These are phyloP conservation scores for Synergus gifuensis DNA, from an alignment of 2,888 invertebrate species.

Conservation along the genomic window DNA sequence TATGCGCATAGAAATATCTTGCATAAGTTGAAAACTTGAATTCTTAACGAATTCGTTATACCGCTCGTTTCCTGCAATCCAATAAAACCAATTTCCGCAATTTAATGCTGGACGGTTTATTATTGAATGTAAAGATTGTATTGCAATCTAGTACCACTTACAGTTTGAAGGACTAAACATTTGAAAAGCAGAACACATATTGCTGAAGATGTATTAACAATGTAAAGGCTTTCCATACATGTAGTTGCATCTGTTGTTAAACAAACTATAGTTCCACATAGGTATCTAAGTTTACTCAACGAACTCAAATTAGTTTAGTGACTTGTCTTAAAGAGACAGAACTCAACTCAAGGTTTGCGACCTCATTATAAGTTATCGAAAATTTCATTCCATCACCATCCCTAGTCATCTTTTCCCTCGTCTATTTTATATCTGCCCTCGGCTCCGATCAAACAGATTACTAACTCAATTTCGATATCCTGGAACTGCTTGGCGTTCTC, in stretches of 20 bases:
- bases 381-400: conserved; percentile 13
- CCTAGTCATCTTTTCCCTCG: conserved; percentile 5
- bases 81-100: background rate
- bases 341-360: background rate
- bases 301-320: conserved; percentile 9
- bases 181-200: background rate
- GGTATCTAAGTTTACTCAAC: background rate
- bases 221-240: background rate
- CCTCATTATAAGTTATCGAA: conserved; percentile 15
- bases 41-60: conserved; percentile 13
- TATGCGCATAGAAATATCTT: conserved; percentile 49
- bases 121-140: conserved; percentile 34
- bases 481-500: background rate
- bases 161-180: background rate
- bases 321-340: background rate
- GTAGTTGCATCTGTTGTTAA: background rate
- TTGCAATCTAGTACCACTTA: background rate
- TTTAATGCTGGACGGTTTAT: conserved; percentile 40
- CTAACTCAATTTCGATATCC: conserved; percentile 19
- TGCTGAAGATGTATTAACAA: background rate
- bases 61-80: background rate
- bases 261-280: background rate
- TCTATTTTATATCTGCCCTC: background rate
- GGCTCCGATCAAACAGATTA: conserved; percentile 10
- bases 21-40: conserved; percentile 41